Conservation (phyloP, 2,113 vertebrate species). For the Hystrix brachyura region DNA sequence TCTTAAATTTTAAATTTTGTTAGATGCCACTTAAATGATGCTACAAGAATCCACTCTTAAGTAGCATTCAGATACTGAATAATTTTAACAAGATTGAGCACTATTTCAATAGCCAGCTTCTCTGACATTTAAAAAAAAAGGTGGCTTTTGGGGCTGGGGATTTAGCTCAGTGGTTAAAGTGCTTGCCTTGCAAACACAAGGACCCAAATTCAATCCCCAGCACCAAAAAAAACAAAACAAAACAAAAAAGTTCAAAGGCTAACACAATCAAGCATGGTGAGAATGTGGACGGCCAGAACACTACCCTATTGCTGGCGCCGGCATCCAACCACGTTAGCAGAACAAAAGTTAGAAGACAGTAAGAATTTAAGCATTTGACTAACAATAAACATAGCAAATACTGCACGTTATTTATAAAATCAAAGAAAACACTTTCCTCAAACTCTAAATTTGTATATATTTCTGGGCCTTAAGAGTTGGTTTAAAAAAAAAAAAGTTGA, state of each 20-base stretch:
- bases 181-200: no score
- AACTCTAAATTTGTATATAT: slow-evolving; percentile 30
- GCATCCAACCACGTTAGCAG: not conserved
- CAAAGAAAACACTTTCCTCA: slow-evolving; percentile 12
- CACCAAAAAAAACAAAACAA: no score
- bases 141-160: not conserved
- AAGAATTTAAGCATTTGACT: not conserved
- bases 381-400: not conserved
- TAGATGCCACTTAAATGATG: slow-evolving; percentile 28
- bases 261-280: not conserved
- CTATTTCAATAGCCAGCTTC: slow-evolving; percentile 1
- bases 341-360: not conserved
- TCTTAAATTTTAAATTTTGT: slow-evolving; percentile 30
- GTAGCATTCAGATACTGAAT: slow-evolving; percentile 23
- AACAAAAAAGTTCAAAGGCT: not conserved
- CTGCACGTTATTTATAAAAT: slow-evolving; percentile 50
- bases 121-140: not conserved
- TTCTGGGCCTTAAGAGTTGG: no score
- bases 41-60: not conserved
- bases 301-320: not conserved
- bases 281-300: not conserved
- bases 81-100: slow-evolving; percentile 43
- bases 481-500: no score
- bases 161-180: no score
- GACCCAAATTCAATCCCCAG: no score